phyloP scores from a whole-genome alignment of 2,888 invertebrate species.

The Omphaloscelis lunosa region DNA sequence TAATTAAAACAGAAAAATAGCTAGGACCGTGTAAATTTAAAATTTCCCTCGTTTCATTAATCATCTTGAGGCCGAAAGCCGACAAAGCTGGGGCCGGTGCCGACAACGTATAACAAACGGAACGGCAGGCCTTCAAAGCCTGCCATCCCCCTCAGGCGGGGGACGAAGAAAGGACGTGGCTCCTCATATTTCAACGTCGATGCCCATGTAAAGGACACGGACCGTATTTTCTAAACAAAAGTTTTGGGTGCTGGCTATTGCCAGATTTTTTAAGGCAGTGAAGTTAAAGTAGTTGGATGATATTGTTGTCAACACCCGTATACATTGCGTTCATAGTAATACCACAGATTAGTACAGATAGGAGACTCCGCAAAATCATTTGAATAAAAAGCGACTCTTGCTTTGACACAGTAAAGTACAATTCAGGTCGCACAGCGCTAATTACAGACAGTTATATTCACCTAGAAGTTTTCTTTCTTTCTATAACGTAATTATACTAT shows the following conservation, averaged over 20 bases:
- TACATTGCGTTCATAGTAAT: no score
- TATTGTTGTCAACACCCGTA: not conserved
- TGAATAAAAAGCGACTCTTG: no score
- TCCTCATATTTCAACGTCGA: conserved; percentile 82
- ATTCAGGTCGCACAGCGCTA: no score
- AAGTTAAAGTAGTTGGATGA: conserved; percentile 11
- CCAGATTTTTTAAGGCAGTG: conserved; percentile 48
- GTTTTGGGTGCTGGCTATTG: conserved; percentile 50
- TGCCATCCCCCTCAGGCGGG: conserved; percentile 67
- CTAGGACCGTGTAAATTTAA: conserved; percentile 74
- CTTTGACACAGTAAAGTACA: no score
- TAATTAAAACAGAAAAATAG: conserved; percentile 68
- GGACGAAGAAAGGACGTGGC: conserved; percentile 66
- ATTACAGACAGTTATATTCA: no score
- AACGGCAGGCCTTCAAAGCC: conserved; percentile 70
- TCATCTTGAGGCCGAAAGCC: conserved; percentile 80
- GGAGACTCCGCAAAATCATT: no score
- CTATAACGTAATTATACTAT: no score
- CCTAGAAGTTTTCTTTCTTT: no score
- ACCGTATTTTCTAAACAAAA: conserved; percentile 82
- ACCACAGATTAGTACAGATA: no score
- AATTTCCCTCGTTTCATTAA: conserved; percentile 80
- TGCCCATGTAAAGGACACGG: conserved; percentile 77
- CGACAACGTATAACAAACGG: conserved; percentile 82
- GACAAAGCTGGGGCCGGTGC: conserved; percentile 76